phyloP scores from a whole-genome alignment of 2,888 invertebrate genomes.

The Drosophila siamana region DNA sequence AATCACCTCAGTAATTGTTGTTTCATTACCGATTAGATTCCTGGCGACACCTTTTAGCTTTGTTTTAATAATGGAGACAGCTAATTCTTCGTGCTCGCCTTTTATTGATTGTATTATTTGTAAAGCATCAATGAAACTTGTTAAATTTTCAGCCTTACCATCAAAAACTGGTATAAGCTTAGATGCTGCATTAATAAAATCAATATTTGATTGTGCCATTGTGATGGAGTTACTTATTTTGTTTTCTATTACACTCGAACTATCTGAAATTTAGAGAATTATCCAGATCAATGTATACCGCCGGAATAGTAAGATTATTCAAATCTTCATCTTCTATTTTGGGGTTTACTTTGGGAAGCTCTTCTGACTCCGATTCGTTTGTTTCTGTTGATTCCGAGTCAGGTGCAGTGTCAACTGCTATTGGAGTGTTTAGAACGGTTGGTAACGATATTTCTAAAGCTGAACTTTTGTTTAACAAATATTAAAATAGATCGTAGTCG shows the following conservation, averaged over 20 bases:
- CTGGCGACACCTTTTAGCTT: background rate
- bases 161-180: background rate
- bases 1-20: background rate
- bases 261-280: no score
- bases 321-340: slow-evolving; percentile 1
- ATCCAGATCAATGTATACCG: no score
- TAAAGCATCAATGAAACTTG: background rate
- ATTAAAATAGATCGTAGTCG: no score
- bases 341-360: background rate
- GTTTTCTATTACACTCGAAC: background rate
- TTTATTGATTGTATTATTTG: no score
- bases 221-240: background rate
- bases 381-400: slow-evolving; percentile 3
- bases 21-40: background rate
- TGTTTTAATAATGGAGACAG: no score
- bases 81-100: no score
- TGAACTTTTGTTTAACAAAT: no score
- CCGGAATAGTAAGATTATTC: background rate
- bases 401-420: background rate
- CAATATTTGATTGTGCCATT: background rate
- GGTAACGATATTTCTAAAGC: background rate
- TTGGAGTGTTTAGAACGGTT: background rate
- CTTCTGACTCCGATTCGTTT: background rate
- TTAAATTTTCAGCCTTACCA: background rate
- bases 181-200: background rate